Base-by-base conservation (phyloP, 2,888 invertebrate species). In the Drosophila macrospina region DNA sequence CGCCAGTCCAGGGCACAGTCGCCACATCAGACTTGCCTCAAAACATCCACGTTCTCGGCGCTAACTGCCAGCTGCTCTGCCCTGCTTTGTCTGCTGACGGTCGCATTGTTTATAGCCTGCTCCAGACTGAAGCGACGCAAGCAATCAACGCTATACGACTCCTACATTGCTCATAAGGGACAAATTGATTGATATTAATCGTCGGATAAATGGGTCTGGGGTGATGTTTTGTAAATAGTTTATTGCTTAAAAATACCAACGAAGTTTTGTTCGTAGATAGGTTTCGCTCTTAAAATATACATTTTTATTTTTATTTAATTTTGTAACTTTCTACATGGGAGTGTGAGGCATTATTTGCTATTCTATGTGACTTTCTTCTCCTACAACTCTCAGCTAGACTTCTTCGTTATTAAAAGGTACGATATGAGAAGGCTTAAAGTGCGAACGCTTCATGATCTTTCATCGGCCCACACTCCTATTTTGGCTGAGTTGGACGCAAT, bases 91-190 rank as follows among this genome's bases (percentile, higher is more conserved):
- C 94, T 96, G 48, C 92, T 97, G 64, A 93, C 95, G 0, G 95
- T 95, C 7, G 95, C 95, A 0, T 93, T 97, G 24, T 93, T 96
- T 75, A 95, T 95, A 0, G 95, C 96, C 63, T 97, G 97, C 87
- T 94, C 96, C 11, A 94, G 96, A 70, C 94, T 97, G 92, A 93
- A 95, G 71, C 93, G 95, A 74, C 93, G 94, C 16, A 91, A 92
- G 24, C 92, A 92, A 60, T 86, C 88, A 1, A 91, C 93, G 5
- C 92, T 94, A 0, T 93, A 92, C 47, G 92, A 93, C 72, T 93
- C 94, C 0, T 95, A 95, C 76, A 94, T 95, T 24, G 94, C 94
- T 24, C 95, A 95, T 72, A 95, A 95, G 85, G 95, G 94, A 68
- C 93, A 94, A 80, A 94, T 95, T 36, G 90, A 90, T 89, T 77